phyloP scores from a whole-genome alignment of 1,140 invertebrate genomes.

The Ceratina australensis region DNA sequence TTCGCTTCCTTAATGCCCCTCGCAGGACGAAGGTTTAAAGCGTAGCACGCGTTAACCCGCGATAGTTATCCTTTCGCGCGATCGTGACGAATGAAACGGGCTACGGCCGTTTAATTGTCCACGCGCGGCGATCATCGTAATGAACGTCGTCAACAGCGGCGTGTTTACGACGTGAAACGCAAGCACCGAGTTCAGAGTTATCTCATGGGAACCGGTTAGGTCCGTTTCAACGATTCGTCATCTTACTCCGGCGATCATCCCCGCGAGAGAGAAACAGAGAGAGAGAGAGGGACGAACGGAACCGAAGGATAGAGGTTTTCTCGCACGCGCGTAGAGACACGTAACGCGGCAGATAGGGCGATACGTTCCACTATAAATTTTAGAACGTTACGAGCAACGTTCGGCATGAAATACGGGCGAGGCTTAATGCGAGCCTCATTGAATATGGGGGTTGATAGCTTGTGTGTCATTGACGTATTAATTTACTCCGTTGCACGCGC shows the following conservation, averaged over 20 bases:
- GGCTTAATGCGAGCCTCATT: slow-evolving; percentile 46
- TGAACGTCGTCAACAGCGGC: slow-evolving; percentile 35
- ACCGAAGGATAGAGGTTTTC: neutral
- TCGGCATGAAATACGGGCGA: slow-evolving; percentile 23
- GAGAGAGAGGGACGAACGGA: neutral
- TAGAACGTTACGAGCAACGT: slow-evolving; percentile 7
- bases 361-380: slow-evolving; percentile 27
- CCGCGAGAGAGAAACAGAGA: too few relatives aligned
- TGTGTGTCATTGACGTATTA: slow-evolving; percentile 46
- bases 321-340: neutral
- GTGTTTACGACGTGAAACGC: neutral
- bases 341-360: neutral
- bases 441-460: slow-evolving; percentile 40
- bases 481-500: slow-evolving; percentile 29
- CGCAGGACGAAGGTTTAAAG: slow-evolving; percentile 27
- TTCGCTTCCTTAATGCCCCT: slow-evolving; percentile 42
- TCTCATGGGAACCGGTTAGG: neutral
- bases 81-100: slow-evolving; percentile 54
- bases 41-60: slow-evolving; percentile 37
- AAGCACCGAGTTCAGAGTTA: neutral
- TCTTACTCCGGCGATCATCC: neutral
- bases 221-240: slow-evolving; percentile 9
- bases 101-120: slow-evolving; percentile 54
- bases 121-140: slow-evolving; percentile 38
- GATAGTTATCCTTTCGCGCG: slow-evolving; percentile 30